A percentile compares a stretch with the other conserved stretches of the same genome.
These are phyloP conservation scores for Eulithis testata DNA, from an alignment of 2,888 invertebrate genomes.

Conservation along the genomic window DNA sequence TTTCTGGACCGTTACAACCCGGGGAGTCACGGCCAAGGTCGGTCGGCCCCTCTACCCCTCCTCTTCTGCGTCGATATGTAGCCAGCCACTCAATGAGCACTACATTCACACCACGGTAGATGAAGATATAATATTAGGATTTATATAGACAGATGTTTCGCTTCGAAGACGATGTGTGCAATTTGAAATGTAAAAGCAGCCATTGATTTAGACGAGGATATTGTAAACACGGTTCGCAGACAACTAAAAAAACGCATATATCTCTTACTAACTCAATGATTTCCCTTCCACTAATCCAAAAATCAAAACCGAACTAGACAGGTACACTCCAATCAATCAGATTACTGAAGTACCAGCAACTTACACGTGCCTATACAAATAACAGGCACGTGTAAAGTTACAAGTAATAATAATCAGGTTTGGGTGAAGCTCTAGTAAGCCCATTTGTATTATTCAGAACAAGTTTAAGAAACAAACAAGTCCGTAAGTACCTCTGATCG, in stretches of 20 bases:
- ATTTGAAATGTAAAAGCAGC: too few relatives aligned
- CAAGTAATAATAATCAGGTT: background rate
- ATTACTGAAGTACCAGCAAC: slow-evolving; percentile 21
- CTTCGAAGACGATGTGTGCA: background rate
- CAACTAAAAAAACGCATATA: too few relatives aligned
- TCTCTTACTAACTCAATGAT: too few relatives aligned
- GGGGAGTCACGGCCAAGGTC: slow-evolving; percentile 83
- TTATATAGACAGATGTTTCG: slow-evolving; percentile 1
- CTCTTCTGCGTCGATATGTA: slow-evolving; percentile 59
- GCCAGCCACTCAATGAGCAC: slow-evolving; percentile 66
- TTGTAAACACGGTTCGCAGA: too few relatives aligned
- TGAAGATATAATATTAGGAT: slow-evolving; percentile 1
- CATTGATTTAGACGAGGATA: too few relatives aligned
- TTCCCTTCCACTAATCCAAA: too few relatives aligned
- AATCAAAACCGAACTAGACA: too few relatives aligned
- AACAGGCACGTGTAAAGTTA: background rate
- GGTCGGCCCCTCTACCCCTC: slow-evolving; percentile 53
- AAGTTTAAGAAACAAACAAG: slow-evolving; percentile 47
- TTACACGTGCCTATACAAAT: slow-evolving; percentile 44
- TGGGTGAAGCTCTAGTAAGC: slow-evolving; percentile 35
- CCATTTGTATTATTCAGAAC: slow-evolving; percentile 16
- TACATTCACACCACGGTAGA: slow-evolving; percentile 26
- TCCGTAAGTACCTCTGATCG: slow-evolving; percentile 40
- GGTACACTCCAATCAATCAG: too few relatives aligned
- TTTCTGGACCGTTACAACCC: too few relatives aligned